Evolutionary conservation across 1,140 invertebrate genomes (phyloP).

Genomic region (Drosophila parabipectinata): DNA sequence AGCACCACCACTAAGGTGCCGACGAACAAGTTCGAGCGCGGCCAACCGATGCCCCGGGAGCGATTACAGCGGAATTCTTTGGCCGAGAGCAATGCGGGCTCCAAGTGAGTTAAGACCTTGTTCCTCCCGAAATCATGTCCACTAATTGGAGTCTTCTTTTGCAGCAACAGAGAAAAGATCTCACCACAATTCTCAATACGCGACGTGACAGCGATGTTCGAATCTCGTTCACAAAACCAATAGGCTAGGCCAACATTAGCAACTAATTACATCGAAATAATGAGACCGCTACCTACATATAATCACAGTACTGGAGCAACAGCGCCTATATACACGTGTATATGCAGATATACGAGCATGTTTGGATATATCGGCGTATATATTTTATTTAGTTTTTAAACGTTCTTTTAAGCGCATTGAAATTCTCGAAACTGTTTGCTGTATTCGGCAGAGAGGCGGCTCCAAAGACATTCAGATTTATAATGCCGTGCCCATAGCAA

Average conservation of each 20-base stretch:
- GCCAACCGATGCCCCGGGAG: constrained; percentile 50
- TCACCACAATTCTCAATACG: constrained; percentile 89
- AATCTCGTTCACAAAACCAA: constrained; percentile 86
- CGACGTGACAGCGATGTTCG: constrained; percentile 92
- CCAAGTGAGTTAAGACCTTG: constrained; percentile 53
- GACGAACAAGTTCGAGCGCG: constrained; percentile 62
- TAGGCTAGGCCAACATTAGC: constrained; percentile 56
- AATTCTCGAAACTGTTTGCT: constrained; percentile 28
- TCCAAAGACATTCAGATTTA: constrained; percentile 69
- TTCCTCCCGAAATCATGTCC: not conserved
- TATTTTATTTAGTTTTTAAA: constrained; percentile 62
- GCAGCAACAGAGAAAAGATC: constrained; percentile 87
- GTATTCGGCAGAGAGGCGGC: constrained; percentile 56
- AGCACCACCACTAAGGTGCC: constrained; percentile 36
- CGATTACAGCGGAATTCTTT: constrained; percentile 56
- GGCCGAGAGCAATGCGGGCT: constrained; percentile 62
- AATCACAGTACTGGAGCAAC: constrained; percentile 34
- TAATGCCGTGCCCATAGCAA: constrained; percentile 20
- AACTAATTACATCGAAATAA: constrained; percentile 65
- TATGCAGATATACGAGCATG: constrained; percentile 1
- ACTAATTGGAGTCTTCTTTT: constrained; percentile 52
- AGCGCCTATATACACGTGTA: constrained; percentile 26
- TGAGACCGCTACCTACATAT: constrained; percentile 43
- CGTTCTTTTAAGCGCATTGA: constrained; percentile 27
- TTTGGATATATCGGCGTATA: constrained; percentile 10